Base-by-base conservation (phyloP, 1,140 invertebrate genomes). In the Hylaeus anthracinus region DNA sequence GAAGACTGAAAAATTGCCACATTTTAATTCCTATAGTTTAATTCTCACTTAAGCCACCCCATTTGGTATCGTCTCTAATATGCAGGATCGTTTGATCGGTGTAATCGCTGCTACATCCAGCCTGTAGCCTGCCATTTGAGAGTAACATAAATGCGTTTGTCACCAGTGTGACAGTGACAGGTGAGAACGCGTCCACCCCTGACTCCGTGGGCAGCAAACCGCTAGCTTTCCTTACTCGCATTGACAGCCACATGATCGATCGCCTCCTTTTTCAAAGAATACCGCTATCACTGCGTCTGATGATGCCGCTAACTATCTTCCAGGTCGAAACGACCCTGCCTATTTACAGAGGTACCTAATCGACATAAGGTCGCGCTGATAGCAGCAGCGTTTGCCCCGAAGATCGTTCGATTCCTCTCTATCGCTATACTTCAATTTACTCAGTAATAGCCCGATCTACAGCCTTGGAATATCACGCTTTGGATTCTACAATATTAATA, bases 171-270 rank as follows among this genome's bases (percentile, higher is more conserved):
- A 79, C 70, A 76, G 67, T 72, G 83, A 87, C 85, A 87, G 85
- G 85, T 87, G 84, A 85, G 82, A 72, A 61, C 72, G 80, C 63
- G 58, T 53, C 26, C 72, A 48, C 71, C 63, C 79, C 56, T 63
- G 55, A 53, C 60, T 58, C 56, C 51, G 43, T 53, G 10, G 26
- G 41, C 73, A 56, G 63, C 74, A n/a, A 70, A 76, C 48, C 74
- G 65, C 56, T 6, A 66, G 51, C 64, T 74, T 69, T 67, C 77
- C 83, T 79, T 75, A 64, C 69, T 58, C 37, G 15, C 53, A 85
- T 72, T 82, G 85, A 88, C 88, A 88, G 78, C 79, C 76, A 53
- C 51, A 79, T 89, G 87, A 89, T 87, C 82, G 88, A 89, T 88
- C 74, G 74, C 82, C 41, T 70, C 39, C 45, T 79, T 72, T 74